Percentiles rank a stretch among this genome's conserved stretches.
Evolutionary conservation across 2,888 invertebrate species (phyloP).

Genomic region (Marasmarcha lunaedactyla): DNA sequence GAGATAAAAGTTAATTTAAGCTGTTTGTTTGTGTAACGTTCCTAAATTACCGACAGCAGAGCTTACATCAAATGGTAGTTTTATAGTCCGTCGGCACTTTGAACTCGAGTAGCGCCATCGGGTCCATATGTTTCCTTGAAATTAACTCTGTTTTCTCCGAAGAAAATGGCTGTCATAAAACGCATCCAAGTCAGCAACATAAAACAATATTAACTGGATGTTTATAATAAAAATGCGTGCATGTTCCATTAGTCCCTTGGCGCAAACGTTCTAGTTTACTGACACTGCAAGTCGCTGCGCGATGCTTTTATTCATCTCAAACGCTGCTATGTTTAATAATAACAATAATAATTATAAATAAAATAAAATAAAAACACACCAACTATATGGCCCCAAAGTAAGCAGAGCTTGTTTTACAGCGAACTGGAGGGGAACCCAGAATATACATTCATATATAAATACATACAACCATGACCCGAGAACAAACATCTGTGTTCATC

Average conservation of each 20-base stretch:
- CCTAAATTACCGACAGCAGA: slow-evolving; percentile 47
- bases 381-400: no score
- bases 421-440: no score
- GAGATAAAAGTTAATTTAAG: slow-evolving; percentile 35
- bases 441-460: no score
- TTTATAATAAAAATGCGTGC: slow-evolving; percentile 42
- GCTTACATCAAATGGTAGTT: slow-evolving; percentile 57
- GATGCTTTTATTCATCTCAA: no score
- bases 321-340: no score
- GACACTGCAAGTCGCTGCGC: no score
- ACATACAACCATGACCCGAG: no score
- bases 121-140: slow-evolving; percentile 67
- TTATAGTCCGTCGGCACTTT: slow-evolving; percentile 59
- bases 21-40: slow-evolving; percentile 51
- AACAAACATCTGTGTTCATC: no score
- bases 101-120: slow-evolving; percentile 59
- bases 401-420: no score
- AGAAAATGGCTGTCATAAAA: slow-evolving; percentile 60
- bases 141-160: slow-evolving; percentile 66
- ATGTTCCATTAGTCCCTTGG: slow-evolving; percentile 11
- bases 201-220: slow-evolving; percentile 56
- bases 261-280: no score
- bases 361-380: no score
- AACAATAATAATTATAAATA: no score
- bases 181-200: slow-evolving; percentile 46